phyloP scores from a whole-genome alignment of 2,888 invertebrate species.

The Watsonalla binaria region DNA sequence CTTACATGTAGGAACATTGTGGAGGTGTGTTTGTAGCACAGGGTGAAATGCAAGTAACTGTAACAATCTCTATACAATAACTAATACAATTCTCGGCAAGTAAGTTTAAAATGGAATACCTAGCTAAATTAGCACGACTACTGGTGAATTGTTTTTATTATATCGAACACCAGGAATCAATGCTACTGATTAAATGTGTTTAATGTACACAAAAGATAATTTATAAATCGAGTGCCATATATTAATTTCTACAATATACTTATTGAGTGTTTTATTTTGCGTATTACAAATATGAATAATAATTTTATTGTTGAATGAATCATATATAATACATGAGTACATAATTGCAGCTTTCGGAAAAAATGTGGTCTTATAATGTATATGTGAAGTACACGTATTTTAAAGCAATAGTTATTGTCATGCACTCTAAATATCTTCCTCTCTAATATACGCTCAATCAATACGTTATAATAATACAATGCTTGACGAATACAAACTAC shows the following conservation, averaged over 20 bases:
- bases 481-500: constrained; percentile 40
- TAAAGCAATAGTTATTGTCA: constrained; percentile 76
- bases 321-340: no score
- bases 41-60: constrained; percentile 40
- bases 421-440: constrained; percentile 50
- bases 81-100: constrained; percentile 61
- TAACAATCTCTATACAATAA: constrained; percentile 30
- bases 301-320: no score
- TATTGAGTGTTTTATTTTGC: no score
- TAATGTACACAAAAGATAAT: no score
- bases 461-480: constrained; percentile 20
- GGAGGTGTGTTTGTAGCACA: constrained; percentile 45
- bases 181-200: neutral
- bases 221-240: neutral
- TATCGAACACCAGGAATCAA: constrained; percentile 24
- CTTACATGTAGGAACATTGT: constrained; percentile 63
- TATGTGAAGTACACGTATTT: constrained; percentile 37
- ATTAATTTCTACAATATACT: no score
- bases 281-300: no score
- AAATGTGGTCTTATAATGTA: constrained; percentile 10
- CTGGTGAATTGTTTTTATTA: constrained; percentile 10
- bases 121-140: neutral
- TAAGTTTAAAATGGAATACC: constrained; percentile 40
- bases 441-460: no score
- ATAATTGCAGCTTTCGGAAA: constrained; percentile 3